Base-by-base conservation (phyloP, 2,888 invertebrate genomes). In the Limnephilus auricula region DNA sequence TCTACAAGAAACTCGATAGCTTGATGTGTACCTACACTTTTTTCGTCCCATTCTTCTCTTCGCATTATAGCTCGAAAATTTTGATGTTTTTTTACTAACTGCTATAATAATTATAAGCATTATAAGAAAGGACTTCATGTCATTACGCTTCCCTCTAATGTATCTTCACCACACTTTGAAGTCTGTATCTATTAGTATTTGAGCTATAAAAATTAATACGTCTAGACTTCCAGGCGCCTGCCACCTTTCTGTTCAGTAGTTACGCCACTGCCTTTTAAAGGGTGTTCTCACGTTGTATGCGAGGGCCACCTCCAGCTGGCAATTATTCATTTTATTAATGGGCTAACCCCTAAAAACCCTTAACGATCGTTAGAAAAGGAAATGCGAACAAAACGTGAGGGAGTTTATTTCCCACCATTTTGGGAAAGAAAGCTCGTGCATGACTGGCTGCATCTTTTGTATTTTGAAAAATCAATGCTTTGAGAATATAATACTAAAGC, bases 311-410 rank as follows among this genome's bases (percentile, higher is more conserved):
- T 34, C 30, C 10, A 40, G 85, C n/a, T 30, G 34, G 40, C 13
- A 40, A 85, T 85, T 45, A 85, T 37, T 85, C 45, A 85, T 85
- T 85, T 85, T 85, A 85, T 85, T 85, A 85, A 18, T 65, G n/a
- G 34, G 34, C 13, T 45, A 37, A 85, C 65, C n/a, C 65, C 85
- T 40, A 40, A 40, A 40, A 40, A 40, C 18, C 32, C 34, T 10
- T 34, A 37, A 30, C 45, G 85, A 85, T 85, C 85, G 40, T 15
- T 85, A 13, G n/a, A 85, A 34, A 85, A 13, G 37, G 45, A 45
- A 85, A 40, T 40, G 40, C n/a, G 85, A 85, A 85, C 34, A 85
- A 84, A 40, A 40, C 40, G 45, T 25, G 65, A 9, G n/a, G 65
- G 65, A 25, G 65, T 25, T 65, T 65, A 5, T n/a, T 25, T n/a